Base-by-base conservation (phyloP, 2,888 invertebrate species). In the Limnephilus rhombicus region DNA sequence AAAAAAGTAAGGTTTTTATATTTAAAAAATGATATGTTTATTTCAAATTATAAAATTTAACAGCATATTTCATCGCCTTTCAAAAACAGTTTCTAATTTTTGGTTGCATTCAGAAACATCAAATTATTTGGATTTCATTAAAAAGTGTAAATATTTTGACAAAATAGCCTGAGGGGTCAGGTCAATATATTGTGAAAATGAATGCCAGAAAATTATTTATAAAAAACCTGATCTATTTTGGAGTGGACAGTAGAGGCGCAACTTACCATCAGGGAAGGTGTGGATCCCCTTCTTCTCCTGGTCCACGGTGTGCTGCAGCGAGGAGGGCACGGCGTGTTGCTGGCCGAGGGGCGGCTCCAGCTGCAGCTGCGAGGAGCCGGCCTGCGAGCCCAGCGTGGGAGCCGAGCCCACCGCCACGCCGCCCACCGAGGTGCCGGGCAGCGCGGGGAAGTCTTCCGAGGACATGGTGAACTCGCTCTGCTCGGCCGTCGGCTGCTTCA, bases 401-500 rank as follows among this genome's bases (percentile, higher is more conserved):
- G n/a, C 88, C 31, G 68, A 31, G 31, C 81, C 81, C 93, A 93
- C 94, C 37, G 92, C 92, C 88, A 94, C 94, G 91, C 95, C 95
- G 93, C 97, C 96, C 94, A 96, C 97, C 94, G 98, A 98, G 94
- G 98, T 98, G 94, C 99, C 99, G 94, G 99, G 99, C 95, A 99
- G 96, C 95, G 99, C 99, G 94, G 99, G 99, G 96, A 99, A 99
- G 96, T 99, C 99, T 96, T 99, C 99, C 94, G 98, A 99, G 94
- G 99, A 99, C 98, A 99, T 99, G 95, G 99, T 98, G 96, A 99
- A 99, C 96, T 99, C 99, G 94, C 98, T 98, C 95, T 98, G 97
- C 96, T 99, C 99, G 90, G 98, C 97, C 94, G 98, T 98, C 94
- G 99, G 99, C 96, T 98, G 98, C 96, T 99, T 99, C 94, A 99